Conservation (phyloP, 2,888 invertebrate genomes). For the Tenthredo notha region DNA sequence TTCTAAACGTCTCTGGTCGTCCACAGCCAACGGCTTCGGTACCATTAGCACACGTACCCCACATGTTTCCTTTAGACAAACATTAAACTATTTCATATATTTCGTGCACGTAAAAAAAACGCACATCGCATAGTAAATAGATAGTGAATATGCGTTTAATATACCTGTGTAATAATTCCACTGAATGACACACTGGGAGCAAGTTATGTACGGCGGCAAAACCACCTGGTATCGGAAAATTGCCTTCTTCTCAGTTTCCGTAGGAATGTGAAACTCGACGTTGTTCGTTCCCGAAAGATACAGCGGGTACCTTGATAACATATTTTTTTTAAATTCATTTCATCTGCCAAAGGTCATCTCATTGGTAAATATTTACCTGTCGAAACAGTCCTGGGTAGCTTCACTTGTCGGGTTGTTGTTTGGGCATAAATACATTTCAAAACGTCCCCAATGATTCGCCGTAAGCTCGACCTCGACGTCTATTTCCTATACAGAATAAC, state of each 20-base stretch:
- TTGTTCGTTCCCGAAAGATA: constrained; percentile 87
- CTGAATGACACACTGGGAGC: constrained; percentile 94
- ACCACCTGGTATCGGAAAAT: constrained; percentile 86
- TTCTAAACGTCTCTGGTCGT: constrained; percentile 93
- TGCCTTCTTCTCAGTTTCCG: constrained; percentile 84
- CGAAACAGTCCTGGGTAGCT: constrained; percentile 91
- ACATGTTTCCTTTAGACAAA: constrained; percentile 87
- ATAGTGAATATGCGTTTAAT: not conserved
- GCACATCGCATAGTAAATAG: not conserved
- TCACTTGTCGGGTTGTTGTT: constrained; percentile 90
- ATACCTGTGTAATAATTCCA: constrained; percentile 94
- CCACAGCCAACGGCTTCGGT: constrained; percentile 94
- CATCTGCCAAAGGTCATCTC: not conserved
- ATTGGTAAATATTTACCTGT: constrained; percentile 80
- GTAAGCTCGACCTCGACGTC: constrained; percentile 93
- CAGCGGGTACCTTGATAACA: constrained; percentile 83
- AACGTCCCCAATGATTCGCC: constrained; percentile 93
- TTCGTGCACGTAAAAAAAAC: not conserved
- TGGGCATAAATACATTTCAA: constrained; percentile 92
- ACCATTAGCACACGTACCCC: constrained; percentile 93
- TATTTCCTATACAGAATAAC: constrained; percentile 83
- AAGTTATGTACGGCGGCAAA: constrained; percentile 90
- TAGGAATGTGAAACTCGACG: constrained; percentile 86
- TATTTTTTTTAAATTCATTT: not conserved
- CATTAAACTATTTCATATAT: constrained; percentile 7